These are phyloP conservation scores for Rousettus leschenaultii DNA, from an alignment of 2,113 vertebrate genomes.

Conservation along the genomic window DNA sequence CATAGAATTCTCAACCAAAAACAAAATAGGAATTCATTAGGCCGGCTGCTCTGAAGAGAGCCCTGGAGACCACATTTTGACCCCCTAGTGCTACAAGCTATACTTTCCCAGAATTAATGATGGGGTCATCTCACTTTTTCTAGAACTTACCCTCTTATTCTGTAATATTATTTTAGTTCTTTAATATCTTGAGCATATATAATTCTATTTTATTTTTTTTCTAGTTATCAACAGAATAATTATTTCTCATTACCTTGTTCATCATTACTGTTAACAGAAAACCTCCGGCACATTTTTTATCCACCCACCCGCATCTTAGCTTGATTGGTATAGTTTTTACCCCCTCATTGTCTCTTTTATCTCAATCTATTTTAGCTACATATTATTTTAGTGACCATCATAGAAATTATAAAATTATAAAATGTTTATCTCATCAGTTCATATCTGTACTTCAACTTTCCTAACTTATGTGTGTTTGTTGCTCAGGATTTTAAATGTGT, in stretches of 20 bases:
- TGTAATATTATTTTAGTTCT: neutral
- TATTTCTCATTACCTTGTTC: neutral
- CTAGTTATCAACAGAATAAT: neutral
- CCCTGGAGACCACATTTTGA: neutral
- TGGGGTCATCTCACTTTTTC: neutral
- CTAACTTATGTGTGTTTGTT: neutral
- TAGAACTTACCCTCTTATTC: neutral
- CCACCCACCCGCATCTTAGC: neutral
- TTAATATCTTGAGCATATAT: neutral
- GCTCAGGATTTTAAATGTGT: neutral
- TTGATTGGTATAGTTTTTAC: neutral
- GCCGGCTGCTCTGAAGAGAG: neutral
- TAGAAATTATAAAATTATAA: neutral
- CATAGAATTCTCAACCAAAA: neutral
- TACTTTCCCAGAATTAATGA: neutral
- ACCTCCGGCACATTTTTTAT: neutral
- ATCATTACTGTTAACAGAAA: neutral
- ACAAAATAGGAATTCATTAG: neutral
- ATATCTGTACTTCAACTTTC: neutral
- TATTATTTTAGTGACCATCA: neutral
- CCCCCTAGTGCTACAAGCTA: neutral
- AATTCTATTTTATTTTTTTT: neutral
- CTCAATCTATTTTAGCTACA: neutral
- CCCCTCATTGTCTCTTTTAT: neutral
- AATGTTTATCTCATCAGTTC: neutral